Evolutionary conservation across 1,140 invertebrate species (phyloP).

Genomic region (Euschistus heros): DNA sequence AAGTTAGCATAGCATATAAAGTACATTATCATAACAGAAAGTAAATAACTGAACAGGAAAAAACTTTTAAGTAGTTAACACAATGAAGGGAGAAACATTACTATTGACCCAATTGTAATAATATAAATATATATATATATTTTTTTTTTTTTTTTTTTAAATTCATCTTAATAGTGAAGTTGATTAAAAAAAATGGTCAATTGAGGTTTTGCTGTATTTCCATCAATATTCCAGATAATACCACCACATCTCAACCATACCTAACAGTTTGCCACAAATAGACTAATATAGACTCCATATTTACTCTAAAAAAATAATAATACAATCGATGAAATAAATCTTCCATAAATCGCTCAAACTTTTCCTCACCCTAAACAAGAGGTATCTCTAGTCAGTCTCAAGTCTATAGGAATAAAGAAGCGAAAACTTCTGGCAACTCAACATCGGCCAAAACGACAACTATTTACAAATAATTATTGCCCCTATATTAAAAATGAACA

Average conservation of each 20-base stretch:
- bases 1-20: too few relatives aligned
- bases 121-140: too few relatives aligned
- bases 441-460: constrained; percentile 8
- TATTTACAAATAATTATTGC: constrained; percentile 18
- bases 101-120: too few relatives aligned
- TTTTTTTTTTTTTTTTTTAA: too few relatives aligned
- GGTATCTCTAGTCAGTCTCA: constrained; percentile 24
- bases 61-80: too few relatives aligned
- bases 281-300: neutral
- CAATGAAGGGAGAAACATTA: too few relatives aligned
- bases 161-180: neutral
- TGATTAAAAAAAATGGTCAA: neutral
- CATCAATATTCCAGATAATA: neutral
- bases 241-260: neutral
- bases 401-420: constrained; percentile 18
- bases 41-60: too few relatives aligned
- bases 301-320: constrained; percentile 6
- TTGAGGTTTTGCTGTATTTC: neutral
- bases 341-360: constrained; percentile 15
- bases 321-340: neutral
- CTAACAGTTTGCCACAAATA: neutral
- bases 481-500: constrained; percentile 15
- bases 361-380: constrained; percentile 9
- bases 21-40: too few relatives aligned
- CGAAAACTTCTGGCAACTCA: constrained; percentile 9